Conservation (phyloP, 2,113 vertebrate species). For the Catharus fuscescens region DNA sequence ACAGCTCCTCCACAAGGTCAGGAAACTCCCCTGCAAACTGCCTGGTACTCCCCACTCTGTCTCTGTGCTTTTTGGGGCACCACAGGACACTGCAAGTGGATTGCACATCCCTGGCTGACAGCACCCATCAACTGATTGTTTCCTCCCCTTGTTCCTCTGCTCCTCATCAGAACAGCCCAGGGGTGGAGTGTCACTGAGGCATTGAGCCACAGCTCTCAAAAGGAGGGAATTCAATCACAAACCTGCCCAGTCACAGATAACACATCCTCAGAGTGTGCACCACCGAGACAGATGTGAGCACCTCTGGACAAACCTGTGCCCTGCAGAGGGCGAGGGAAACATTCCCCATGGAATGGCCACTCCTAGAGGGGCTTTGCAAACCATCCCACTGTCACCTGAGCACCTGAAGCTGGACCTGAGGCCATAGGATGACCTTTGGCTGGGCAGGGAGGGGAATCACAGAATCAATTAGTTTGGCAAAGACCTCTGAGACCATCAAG, state of each 20-base stretch:
- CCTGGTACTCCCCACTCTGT: slow-evolving; percentile 45
- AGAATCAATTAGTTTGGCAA: not conserved
- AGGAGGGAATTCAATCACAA: not conserved
- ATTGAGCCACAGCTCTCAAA: not conserved
- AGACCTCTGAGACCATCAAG: not conserved
- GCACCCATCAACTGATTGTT: slow-evolving; percentile 30
- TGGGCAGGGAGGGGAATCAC: not conserved
- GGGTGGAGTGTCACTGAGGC: not conserved
- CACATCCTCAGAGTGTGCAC: not conserved
- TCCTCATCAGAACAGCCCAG: not conserved
- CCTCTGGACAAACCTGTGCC: not conserved
- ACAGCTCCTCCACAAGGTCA: slow-evolving; percentile 72
- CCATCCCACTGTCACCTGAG: not conserved
- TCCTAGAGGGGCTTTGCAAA: not conserved
- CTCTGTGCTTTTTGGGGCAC: not conserved
- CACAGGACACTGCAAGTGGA: not conserved
- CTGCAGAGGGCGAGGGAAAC: not conserved
- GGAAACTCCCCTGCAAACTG: slow-evolving; percentile 60
- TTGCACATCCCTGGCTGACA: not conserved
- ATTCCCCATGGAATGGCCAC: rapidly evolving
- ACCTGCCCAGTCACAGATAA: not conserved
- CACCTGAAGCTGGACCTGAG: not conserved
- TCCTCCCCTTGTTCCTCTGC: slow-evolving; percentile 41
- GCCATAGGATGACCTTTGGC: not conserved
- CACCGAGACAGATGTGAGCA: not conserved